phyloP scores from a whole-genome alignment of 2,113 vertebrate species.

The Suncus etruscus region DNA sequence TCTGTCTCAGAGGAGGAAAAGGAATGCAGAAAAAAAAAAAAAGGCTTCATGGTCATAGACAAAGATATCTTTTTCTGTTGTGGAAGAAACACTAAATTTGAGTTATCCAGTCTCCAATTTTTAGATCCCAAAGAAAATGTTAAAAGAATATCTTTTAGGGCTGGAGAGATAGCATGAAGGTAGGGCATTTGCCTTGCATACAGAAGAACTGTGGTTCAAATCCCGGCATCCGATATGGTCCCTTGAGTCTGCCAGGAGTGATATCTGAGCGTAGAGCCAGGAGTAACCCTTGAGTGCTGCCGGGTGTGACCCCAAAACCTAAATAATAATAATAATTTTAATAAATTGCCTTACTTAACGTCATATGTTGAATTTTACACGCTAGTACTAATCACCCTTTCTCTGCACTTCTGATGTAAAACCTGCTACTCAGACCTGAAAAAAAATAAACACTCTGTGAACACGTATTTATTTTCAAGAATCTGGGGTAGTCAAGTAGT shows the following conservation, averaged over 20 bases:
- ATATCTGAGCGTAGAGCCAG: too few relatives aligned
- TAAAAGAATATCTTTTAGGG: slow-evolving; percentile 2
- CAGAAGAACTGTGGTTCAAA: too few relatives aligned
- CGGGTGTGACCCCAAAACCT: too few relatives aligned
- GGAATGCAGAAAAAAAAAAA: not conserved
- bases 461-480: slow-evolving; percentile 43
- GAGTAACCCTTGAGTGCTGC: too few relatives aligned
- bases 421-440: slow-evolving; percentile 25
- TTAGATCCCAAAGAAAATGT: slow-evolving; percentile 49
- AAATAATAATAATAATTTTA: not conserved
- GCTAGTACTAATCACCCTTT: not conserved
- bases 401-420: slow-evolving; percentile 33
- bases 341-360: slow-evolving; percentile 17
- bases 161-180: too few relatives aligned
- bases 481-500: not conserved
- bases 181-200: too few relatives aligned
- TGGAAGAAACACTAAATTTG: slow-evolving; percentile 35
- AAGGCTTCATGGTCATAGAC: not conserved
- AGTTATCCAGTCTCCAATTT: not conserved
- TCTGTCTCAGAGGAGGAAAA: not conserved
- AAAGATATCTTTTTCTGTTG: not conserved
- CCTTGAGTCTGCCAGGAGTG: too few relatives aligned
- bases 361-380: slow-evolving; percentile 52
- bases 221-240: too few relatives aligned
- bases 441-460: not conserved